Conservation (phyloP, 2,113 vertebrate species). For the Nerophis lumbriciformis region DNA sequence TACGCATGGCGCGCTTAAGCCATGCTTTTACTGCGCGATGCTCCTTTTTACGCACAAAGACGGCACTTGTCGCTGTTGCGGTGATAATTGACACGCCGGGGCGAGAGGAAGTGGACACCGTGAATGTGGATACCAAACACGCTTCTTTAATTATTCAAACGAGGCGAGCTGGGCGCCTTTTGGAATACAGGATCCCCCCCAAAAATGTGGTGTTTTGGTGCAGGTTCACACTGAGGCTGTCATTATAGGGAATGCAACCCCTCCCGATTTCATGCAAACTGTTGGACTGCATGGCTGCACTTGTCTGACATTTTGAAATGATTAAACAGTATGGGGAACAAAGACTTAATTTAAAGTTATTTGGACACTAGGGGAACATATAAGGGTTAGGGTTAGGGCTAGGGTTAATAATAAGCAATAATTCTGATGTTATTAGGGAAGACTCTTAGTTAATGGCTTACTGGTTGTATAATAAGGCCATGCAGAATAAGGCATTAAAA, state of each 20-base stretch:
- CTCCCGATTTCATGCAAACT: constrained; percentile 25
- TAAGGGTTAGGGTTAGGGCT: too few relatives aligned
- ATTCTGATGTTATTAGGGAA: too few relatives aligned
- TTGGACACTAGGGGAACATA: too few relatives aligned
- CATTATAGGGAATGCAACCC: background rate
- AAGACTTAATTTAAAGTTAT: too few relatives aligned
- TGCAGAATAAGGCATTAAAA: too few relatives aligned
- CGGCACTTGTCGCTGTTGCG: background rate
- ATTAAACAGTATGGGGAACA: too few relatives aligned
- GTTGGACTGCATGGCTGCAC: too few relatives aligned
- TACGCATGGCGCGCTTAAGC: background rate
- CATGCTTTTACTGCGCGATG: too few relatives aligned
- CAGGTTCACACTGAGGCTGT: background rate
- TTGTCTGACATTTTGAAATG: background rate
- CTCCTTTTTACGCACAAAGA: background rate
- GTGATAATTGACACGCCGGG: constrained; percentile 23
- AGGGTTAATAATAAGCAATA: too few relatives aligned
- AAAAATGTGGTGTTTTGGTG: background rate
- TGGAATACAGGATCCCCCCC: constrained; percentile 6
- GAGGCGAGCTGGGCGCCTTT: constrained; percentile 5
- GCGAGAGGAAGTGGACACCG: constrained; percentile 54
- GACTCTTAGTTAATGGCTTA: too few relatives aligned
- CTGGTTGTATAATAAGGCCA: too few relatives aligned
- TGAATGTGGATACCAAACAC: constrained; percentile 22
- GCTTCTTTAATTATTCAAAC: constrained; percentile 58